These are phyloP conservation scores for Herminia tarsipennalis DNA, from an alignment of 2,888 invertebrate species.

Conservation along the genomic window DNA sequence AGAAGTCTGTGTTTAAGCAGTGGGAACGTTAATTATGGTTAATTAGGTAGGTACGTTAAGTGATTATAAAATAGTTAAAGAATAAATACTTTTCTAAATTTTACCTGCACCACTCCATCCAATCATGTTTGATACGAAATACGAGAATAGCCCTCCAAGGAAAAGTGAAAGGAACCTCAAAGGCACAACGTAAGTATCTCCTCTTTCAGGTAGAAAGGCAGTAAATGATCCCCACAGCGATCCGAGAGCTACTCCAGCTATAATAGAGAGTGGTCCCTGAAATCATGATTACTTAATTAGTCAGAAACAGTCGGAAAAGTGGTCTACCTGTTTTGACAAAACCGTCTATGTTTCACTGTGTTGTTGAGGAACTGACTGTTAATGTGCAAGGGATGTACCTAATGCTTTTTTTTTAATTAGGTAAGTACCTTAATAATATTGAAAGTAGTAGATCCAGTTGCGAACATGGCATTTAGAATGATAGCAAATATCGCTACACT, in stretches of 20 bases:
- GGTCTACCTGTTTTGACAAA: no score
- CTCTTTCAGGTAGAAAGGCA: constrained; percentile 90
- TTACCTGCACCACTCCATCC: constrained; percentile 87
- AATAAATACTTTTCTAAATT: not conserved
- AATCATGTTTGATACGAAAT: constrained; percentile 91
- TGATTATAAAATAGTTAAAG: not conserved
- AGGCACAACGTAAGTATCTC: constrained; percentile 88
- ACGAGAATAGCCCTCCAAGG: constrained; percentile 90
- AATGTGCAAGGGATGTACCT: no score
- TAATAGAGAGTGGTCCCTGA: constrained; percentile 88
- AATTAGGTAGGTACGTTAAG: no score
- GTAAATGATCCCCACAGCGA: constrained; percentile 89
- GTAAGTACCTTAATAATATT: constrained; percentile 86
- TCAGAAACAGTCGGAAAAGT: no score
- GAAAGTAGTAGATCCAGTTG: constrained; percentile 86
- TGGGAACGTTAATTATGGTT: no score
- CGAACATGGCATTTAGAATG: constrained; percentile 91
- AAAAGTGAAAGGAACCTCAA: constrained; percentile 89
- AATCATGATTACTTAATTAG: constrained; percentile 30
- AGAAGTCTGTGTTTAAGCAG: no score
- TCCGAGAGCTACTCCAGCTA: constrained; percentile 90
- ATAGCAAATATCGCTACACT: constrained; percentile 95
- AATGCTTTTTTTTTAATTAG: no score
- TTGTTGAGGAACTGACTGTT: no score
- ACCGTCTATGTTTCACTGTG: no score